Conservation (phyloP, 30 jellyfish, hydroid and myxozoan genomes). For the Clytia hemisphaerica region DNA sequence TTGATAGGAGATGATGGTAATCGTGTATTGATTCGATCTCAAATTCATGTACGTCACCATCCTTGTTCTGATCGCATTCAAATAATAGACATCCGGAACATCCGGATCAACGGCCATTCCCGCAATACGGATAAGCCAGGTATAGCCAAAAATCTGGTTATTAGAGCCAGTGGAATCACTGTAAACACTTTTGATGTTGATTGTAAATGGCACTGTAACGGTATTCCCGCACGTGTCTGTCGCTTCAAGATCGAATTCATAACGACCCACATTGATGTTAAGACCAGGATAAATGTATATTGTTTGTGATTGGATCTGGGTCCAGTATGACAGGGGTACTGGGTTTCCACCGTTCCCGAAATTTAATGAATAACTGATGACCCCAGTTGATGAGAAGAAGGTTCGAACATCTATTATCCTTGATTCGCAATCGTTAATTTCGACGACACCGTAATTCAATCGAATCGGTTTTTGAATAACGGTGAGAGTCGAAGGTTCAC, state of each 20-base stretch:
- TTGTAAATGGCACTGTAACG: conserved; percentile 34
- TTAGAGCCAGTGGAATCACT: conserved; percentile 6
- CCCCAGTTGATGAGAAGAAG: no score
- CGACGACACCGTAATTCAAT: no score
- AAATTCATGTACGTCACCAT: background rate
- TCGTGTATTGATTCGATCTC: background rate
- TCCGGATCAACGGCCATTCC: no score
- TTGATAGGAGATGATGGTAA: no score
- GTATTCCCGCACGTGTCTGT: conserved; percentile 57
- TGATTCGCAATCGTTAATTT: no score
- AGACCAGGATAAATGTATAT: conserved; percentile 58
- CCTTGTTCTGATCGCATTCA: background rate
- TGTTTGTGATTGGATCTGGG: conserved; percentile 25
- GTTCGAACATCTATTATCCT: no score
- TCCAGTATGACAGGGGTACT: conserved; percentile 49
- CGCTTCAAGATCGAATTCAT: conserved; percentile 38
- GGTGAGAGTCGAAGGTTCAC: no score
- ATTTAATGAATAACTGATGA: conserved; percentile 1
- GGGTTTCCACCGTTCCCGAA: conserved; percentile 31
- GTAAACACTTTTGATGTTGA: conserved; percentile 3
- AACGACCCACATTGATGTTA: conserved; percentile 33
- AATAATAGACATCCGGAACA: conserved; percentile 13
- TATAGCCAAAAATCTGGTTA: no score
- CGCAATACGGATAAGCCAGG: no score
- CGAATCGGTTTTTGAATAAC: no score